Evolutionary conservation across 1,140 invertebrate species (phyloP).

Genomic region (Asbolus verrucosus): DNA sequence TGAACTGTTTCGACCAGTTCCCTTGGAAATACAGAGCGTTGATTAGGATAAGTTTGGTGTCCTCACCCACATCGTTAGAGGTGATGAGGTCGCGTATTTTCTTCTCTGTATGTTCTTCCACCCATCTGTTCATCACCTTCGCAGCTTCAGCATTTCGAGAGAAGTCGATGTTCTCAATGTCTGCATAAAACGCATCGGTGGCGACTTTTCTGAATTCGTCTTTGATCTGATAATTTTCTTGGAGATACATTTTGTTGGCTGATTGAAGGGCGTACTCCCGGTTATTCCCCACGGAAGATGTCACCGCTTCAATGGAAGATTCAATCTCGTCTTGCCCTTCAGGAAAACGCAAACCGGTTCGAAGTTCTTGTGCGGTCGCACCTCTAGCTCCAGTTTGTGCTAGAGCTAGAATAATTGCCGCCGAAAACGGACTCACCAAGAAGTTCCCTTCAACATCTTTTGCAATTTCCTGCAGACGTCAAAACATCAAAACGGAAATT

Average conservation of each 20-base stretch:
- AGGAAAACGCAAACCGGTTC: slow-evolving; percentile 52
- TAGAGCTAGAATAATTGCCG: slow-evolving; percentile 64
- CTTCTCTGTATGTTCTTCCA: slow-evolving; percentile 77
- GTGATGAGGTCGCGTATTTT: slow-evolving; percentile 78
- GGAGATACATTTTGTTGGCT: slow-evolving; percentile 75
- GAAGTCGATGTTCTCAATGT: slow-evolving; percentile 71
- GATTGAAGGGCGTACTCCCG: slow-evolving; percentile 68
- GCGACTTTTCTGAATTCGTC: slow-evolving; percentile 64
- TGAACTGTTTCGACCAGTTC: slow-evolving; percentile 73
- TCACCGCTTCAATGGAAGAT: slow-evolving; percentile 63
- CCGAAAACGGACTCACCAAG: slow-evolving; percentile 64
- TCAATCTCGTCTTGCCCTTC: slow-evolving; percentile 48
- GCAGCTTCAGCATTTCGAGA: slow-evolving; percentile 61
- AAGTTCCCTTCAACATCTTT: slow-evolving; percentile 59
- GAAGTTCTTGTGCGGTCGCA: slow-evolving; percentile 69
- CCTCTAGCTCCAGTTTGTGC: slow-evolving; percentile 68
- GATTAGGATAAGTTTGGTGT: slow-evolving; percentile 76
- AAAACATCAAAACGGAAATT: no score
- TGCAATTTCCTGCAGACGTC: slow-evolving; percentile 51
- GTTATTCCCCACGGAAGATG: slow-evolving; percentile 62
- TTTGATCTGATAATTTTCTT: slow-evolving; percentile 67
- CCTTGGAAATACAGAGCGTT: slow-evolving; percentile 92
- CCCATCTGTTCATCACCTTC: slow-evolving; percentile 76
- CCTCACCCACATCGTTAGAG: slow-evolving; percentile 67
- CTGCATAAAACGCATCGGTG: slow-evolving; percentile 63